Evolutionary conservation across 2,888 invertebrate species (phyloP).

Genomic region (Thymelicus acteon): DNA sequence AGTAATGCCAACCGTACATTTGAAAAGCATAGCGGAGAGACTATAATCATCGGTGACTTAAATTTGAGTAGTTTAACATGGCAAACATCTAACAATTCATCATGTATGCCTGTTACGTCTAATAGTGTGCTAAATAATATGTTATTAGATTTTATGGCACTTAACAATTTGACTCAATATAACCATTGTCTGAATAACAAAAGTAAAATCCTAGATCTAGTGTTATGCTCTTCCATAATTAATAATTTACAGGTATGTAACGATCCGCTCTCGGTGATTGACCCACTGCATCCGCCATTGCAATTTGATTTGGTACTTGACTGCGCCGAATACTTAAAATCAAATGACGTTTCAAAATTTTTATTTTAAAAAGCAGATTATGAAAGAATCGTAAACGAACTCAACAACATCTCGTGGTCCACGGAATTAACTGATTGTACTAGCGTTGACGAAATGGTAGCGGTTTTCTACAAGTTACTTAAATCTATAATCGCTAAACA

Average conservation of each 20-base stretch:
- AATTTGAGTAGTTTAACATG: conserved; percentile 29
- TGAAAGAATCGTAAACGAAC: neutral
- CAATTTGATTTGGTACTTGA: conserved; percentile 5
- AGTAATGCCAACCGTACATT: conserved; percentile 23
- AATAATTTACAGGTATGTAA: neutral
- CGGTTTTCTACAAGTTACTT: neutral
- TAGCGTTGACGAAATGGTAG: conserved; percentile 6
- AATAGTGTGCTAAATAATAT: conserved; percentile 23
- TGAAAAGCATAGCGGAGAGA: conserved; percentile 4
- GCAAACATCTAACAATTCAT: neutral
- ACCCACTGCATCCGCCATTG: conserved; percentile 26
- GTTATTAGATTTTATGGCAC: conserved; percentile 28
- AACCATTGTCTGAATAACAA: conserved; percentile 19
- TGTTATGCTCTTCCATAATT: conserved; percentile 5
- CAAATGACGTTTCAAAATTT: neutral
- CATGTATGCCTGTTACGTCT: neutral
- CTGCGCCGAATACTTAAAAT: neutral
- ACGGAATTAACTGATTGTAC: neutral
- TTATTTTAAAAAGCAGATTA: conserved; percentile 39
- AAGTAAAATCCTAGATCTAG: conserved; percentile 21
- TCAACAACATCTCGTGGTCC: neutral
- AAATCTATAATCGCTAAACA: neutral
- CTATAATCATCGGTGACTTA: conserved; percentile 25
- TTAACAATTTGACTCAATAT: conserved; percentile 18
- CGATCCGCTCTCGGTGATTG: conserved; percentile 17